Evolutionary conservation across 2,113 vertebrate species (phyloP).

Genomic region (Pollimyrus isidori): DNA sequence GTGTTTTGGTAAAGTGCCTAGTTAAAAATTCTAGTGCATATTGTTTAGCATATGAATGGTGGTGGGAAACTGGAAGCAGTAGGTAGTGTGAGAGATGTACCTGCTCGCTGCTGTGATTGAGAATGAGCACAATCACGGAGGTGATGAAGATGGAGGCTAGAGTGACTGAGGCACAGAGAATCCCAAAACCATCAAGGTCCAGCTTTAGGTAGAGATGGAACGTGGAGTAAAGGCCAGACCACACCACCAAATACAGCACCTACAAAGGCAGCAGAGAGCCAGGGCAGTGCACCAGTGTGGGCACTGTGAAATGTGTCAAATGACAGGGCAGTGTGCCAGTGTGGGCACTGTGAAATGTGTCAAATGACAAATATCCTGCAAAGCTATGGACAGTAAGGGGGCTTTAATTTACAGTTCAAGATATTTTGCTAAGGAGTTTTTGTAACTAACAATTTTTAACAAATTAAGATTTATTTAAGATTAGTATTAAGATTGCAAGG

Average conservation of each 20-base stretch:
- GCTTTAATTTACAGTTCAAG: not conserved
- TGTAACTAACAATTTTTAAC: not conserved
- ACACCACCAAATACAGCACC: conserved; percentile 55
- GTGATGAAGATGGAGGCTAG: conserved; percentile 57
- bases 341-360: not conserved
- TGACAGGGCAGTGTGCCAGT: not conserved
- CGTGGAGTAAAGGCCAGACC: conserved; percentile 60
- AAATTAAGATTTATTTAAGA: not conserved
- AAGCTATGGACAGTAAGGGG: too few species aligned
- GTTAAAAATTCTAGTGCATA: not conserved
- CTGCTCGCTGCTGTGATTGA: conserved; percentile 54
- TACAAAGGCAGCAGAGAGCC: not conserved
- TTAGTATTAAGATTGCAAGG: not conserved
- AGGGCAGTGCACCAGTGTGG: not conserved
- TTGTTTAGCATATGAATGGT: not conserved
- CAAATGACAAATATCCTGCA: not conserved
- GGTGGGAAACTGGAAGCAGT: not conserved
- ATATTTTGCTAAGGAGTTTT: not conserved
- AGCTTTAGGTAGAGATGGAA: conserved; percentile 50
- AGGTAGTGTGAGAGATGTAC: conserved; percentile 28
- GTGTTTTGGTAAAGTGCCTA: not conserved
- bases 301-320: not conserved
- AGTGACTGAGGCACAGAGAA: conserved; percentile 59
- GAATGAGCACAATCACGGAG: conserved; percentile 47
- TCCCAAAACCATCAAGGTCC: conserved; percentile 47